Conservation (phyloP, 2,888 invertebrate species). For the Smittia sp. region DNA sequence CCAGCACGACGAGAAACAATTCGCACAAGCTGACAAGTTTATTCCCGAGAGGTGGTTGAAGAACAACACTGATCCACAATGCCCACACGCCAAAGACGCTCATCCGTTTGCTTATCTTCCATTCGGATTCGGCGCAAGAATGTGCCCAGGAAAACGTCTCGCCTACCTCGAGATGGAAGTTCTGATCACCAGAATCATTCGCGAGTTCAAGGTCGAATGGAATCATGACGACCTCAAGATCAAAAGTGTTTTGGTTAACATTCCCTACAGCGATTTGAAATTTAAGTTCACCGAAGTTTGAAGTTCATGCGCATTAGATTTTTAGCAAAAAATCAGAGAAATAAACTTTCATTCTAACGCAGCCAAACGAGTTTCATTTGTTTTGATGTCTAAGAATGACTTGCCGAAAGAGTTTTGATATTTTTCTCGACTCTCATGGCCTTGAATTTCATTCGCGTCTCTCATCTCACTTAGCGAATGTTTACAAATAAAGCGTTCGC, state of each 20-base stretch:
- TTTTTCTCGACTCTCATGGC: no score
- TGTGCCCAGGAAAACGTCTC: conserved; percentile 48
- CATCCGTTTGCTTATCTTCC: conserved; percentile 49
- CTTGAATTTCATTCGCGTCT: no score
- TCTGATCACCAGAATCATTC: conserved; percentile 50
- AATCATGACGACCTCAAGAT: background rate
- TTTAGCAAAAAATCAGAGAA: no score
- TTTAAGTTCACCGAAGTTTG: conserved; percentile 49
- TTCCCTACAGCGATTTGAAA: conserved; percentile 49
- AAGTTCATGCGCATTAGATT: background rate
- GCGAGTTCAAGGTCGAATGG: conserved; percentile 52
- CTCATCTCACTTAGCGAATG: no score
- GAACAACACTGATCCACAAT: conserved; percentile 11
- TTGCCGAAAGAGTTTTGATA: no score
- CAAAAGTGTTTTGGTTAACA: conserved; percentile 46
- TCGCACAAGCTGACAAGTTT: conserved; percentile 62
- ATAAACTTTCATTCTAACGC: no score
- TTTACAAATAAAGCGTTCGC: no score
- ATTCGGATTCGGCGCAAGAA: conserved; percentile 55
- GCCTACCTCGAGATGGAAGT: conserved; percentile 68
- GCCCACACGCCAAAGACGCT: conserved; percentile 41
- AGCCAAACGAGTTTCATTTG: no score
- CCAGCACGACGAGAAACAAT: conserved; percentile 59
- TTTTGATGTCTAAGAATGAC: no score
- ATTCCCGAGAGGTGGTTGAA: conserved; percentile 74